Conservation (phyloP, 1,140 invertebrate species). For the Euura saliciscinereae region DNA sequence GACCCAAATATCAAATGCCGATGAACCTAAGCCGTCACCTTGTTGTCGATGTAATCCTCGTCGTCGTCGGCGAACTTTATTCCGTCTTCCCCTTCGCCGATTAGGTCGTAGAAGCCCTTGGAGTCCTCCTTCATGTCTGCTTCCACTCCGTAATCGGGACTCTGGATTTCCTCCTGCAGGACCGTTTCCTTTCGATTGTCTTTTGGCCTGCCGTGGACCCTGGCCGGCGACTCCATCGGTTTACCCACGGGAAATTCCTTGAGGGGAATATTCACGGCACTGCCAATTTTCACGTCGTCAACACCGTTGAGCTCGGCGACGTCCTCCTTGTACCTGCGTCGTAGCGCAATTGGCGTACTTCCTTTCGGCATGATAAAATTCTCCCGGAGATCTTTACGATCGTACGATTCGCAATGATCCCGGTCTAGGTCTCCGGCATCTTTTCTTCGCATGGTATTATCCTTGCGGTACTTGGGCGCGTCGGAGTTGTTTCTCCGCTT, state of each 20-base stretch:
- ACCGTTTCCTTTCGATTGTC: constrained; percentile 26
- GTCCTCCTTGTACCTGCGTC: constrained; percentile 38
- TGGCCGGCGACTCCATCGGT: constrained; percentile 41
- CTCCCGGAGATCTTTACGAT: constrained; percentile 20
- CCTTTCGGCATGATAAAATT: constrained; percentile 18
- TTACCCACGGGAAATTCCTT: constrained; percentile 42
- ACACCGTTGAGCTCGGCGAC: constrained; percentile 33
- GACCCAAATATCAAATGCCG: too few species aligned
- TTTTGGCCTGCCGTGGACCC: constrained; percentile 37
- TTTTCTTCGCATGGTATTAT: constrained; percentile 12
- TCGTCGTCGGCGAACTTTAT: constrained; percentile 62
- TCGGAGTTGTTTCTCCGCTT: constrained; percentile 22
- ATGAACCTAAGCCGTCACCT: constrained; percentile 34
- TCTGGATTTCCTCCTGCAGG: constrained; percentile 46
- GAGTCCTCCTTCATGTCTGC: constrained; percentile 43
- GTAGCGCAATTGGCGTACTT: constrained; percentile 33
- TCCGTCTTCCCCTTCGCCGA: constrained; percentile 50
- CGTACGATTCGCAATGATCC: constrained; percentile 30
- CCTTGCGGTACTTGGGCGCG: not conserved
- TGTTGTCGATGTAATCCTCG: constrained; percentile 56
- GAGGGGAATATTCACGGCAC: constrained; percentile 41
- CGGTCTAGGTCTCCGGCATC: constrained; percentile 24
- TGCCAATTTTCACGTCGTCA: constrained; percentile 26
- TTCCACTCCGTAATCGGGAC: constrained; percentile 45
- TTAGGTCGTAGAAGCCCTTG: constrained; percentile 50